phyloP scores from a whole-genome alignment of 2,113 vertebrate species.

The Leptocoma aspasia region DNA sequence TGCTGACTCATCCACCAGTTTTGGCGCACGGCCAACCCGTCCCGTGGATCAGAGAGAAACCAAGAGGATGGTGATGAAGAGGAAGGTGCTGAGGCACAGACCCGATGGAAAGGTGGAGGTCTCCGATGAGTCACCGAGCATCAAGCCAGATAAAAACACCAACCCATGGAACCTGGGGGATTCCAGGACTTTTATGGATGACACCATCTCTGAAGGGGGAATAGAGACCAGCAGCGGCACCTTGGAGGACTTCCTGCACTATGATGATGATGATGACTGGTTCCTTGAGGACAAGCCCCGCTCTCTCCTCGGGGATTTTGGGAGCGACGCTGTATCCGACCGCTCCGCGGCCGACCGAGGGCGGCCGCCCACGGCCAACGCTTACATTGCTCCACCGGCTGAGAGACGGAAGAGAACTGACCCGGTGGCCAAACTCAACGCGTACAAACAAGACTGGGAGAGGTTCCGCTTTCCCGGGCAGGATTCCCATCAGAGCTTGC shows the following conservation, averaged over 20 bases:
- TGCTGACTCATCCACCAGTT: background rate
- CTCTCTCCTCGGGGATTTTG: background rate
- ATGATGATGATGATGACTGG: background rate
- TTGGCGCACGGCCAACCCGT: background rate
- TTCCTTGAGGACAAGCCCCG: background rate
- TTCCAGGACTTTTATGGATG: background rate
- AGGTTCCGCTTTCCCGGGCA: slow-evolving; percentile 63
- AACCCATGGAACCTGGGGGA: background rate
- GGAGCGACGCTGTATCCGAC: background rate
- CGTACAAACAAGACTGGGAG: slow-evolving; percentile 71
- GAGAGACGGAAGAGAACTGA: slow-evolving; percentile 28
- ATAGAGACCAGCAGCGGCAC: background rate
- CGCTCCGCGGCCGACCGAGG: background rate
- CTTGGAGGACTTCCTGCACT: background rate
- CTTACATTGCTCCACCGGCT: slow-evolving; percentile 30
- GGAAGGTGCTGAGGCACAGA: slow-evolving; percentile 71
- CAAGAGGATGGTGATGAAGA: slow-evolving; percentile 62
- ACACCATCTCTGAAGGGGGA: background rate
- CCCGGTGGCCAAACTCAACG: slow-evolving; percentile 51
- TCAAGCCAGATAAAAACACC: background rate
- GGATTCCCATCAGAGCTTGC: slow-evolving; percentile 36
- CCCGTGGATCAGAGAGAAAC: background rate
- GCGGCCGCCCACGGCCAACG: background rate
- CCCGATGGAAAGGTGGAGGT: slow-evolving; percentile 60
- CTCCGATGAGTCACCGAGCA: slow-evolving; percentile 12